Percentiles rank a stretch among this genome's conserved stretches.
phyloP scores from a whole-genome alignment of 2,888 invertebrate genomes.

The Pyrochroa serraticornis region DNA sequence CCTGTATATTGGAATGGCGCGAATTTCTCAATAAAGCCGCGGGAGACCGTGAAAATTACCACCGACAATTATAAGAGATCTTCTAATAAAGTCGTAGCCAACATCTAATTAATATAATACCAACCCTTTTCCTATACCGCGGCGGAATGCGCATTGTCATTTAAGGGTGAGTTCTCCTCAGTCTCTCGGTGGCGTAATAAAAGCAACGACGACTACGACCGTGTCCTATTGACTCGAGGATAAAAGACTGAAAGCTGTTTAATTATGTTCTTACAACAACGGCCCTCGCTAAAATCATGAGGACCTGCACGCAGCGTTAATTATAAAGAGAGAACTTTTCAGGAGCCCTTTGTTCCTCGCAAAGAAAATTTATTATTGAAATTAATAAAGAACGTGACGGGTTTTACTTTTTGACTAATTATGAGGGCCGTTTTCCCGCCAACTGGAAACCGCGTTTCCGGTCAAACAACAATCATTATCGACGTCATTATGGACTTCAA shows the following conservation, averaged over 20 bases:
- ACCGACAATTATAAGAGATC: conserved; percentile 25
- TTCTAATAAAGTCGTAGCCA: conserved; percentile 49
- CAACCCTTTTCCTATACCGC: conserved; percentile 45
- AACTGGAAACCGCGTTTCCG: too few relatives aligned
- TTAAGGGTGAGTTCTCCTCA: conserved; percentile 35
- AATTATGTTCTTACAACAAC: conserved; percentile 50
- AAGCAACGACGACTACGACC: conserved; percentile 33
- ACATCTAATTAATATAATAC: conserved; percentile 53
- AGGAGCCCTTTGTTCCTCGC: conserved; percentile 27
- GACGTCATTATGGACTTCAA: too few relatives aligned
- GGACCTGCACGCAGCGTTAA: conserved; percentile 41
- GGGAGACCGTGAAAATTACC: conserved; percentile 1
- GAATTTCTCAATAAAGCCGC: not conserved
- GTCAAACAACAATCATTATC: too few relatives aligned
- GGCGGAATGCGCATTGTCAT: conserved; percentile 50
- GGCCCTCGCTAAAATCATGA: conserved; percentile 39
- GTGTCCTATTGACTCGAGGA: conserved; percentile 44
- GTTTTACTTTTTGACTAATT: conserved; percentile 27
- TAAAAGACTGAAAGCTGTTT: conserved; percentile 48
- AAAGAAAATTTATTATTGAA: conserved; percentile 30
- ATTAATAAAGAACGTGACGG: conserved; percentile 31
- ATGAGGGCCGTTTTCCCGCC: not conserved
- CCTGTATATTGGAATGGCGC: too few relatives aligned
- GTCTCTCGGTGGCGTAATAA: conserved; percentile 35
- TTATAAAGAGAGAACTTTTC: conserved; percentile 34